Percentiles rank a stretch among this genome's conserved stretches.
These are phyloP conservation scores for Serilophus lunatus DNA, from an alignment of 2,113 vertebrate genomes.

Conservation along the genomic window DNA sequence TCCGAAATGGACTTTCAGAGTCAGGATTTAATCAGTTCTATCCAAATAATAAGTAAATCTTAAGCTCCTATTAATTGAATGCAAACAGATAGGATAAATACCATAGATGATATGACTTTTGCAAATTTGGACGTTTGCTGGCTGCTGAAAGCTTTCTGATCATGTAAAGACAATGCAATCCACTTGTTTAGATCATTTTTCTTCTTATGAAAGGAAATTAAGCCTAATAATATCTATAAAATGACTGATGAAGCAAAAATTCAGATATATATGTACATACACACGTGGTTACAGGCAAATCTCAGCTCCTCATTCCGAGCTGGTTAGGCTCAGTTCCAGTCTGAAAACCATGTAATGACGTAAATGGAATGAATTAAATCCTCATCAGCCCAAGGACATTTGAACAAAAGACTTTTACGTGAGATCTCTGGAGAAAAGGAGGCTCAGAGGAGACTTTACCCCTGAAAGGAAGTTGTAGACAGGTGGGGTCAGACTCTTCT, in stretches of 20 bases:
- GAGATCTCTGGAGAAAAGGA: neutral
- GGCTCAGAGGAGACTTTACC: neutral
- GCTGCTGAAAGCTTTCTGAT: neutral
- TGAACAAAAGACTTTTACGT: accelerated
- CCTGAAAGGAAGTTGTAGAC: neutral
- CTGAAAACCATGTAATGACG: neutral
- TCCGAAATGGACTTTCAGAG: neutral
- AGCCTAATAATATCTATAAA: neutral
- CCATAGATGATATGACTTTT: neutral
- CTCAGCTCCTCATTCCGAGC: neutral
- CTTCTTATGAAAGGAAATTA: neutral
- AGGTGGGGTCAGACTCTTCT: neutral
- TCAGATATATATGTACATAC: neutral
- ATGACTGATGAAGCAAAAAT: neutral
- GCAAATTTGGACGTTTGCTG: neutral
- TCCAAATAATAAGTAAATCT: neutral
- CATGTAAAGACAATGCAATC: neutral
- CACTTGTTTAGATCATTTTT: neutral
- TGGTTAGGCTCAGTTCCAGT: neutral
- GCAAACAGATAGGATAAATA: neutral
- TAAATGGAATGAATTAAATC: neutral
- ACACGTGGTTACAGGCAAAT: neutral
- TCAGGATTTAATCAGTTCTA: neutral
- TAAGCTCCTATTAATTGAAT: neutral
- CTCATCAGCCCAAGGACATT: neutral